A percentile compares a stretch with the other conserved stretches of the same genome.
phyloP scores from a whole-genome alignment of 2,888 invertebrate genomes.

The Heliconius sara region DNA sequence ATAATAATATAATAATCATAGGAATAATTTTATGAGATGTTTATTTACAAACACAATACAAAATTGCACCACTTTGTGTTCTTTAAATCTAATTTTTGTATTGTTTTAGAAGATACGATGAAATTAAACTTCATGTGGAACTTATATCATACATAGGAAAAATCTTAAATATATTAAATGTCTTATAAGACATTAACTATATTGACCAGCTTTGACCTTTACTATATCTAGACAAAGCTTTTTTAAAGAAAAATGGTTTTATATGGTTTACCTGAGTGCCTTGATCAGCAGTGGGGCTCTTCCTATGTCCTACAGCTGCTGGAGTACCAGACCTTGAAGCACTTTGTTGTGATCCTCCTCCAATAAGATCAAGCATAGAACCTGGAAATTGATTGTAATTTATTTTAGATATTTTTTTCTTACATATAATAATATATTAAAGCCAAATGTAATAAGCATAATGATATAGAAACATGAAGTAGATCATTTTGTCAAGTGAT shows the following conservation, averaged over 20 bases:
- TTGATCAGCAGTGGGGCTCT: constrained; percentile 94
- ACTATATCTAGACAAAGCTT: too few species aligned
- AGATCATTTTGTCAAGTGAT: not conserved
- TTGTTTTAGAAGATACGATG: too few species aligned
- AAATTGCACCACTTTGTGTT: not conserved
- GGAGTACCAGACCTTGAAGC: constrained; percentile 92
- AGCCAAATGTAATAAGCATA: constrained; percentile 45
- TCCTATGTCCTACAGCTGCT: constrained; percentile 88
- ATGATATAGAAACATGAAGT: not conserved
- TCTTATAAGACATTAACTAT: too few species aligned
- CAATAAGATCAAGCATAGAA: constrained; percentile 88
- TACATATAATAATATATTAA: not conserved
- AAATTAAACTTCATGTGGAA: too few species aligned
- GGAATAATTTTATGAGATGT: not conserved
- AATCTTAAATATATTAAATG: too few species aligned
- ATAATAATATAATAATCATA: too few species aligned
- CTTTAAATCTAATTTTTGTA: too few species aligned
- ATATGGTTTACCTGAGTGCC: constrained; percentile 86
- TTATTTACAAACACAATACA: not conserved
- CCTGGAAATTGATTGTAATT: constrained; percentile 60
- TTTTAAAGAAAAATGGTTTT: not conserved
- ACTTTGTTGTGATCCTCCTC: constrained; percentile 82
- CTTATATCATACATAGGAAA: too few species aligned
- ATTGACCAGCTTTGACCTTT: too few species aligned
- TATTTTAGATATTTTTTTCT: not conserved